Percentiles rank a stretch among this genome's conserved stretches.
phyloP scores from a whole-genome alignment of 2,888 invertebrate species.

The Prenolepis imparis region DNA sequence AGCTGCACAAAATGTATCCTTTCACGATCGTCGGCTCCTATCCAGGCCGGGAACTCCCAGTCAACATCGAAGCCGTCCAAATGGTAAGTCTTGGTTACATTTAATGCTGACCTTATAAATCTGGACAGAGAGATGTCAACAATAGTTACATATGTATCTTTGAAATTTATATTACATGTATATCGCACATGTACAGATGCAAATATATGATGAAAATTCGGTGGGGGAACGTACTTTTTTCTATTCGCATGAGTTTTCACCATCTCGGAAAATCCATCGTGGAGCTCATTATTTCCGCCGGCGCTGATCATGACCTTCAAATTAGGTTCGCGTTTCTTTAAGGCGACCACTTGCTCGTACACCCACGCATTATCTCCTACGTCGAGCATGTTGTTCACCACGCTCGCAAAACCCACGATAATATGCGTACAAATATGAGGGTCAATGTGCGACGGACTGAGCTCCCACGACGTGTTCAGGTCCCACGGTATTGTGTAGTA shows the following conservation, averaged over 20 bases:
- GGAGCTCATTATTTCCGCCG: slow-evolving; percentile 88
- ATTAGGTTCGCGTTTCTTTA: slow-evolving; percentile 89
- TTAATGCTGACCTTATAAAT: slow-evolving; percentile 87
- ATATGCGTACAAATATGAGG: slow-evolving; percentile 94
- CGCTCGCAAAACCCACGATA: slow-evolving; percentile 91
- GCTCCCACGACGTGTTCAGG: slow-evolving; percentile 81
- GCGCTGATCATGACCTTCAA: slow-evolving; percentile 93
- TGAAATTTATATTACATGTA: background rate
- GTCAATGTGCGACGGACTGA: slow-evolving; percentile 89
- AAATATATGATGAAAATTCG: slow-evolving; percentile 80
- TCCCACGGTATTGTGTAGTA: slow-evolving; percentile 90
- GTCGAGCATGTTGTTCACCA: slow-evolving; percentile 89
- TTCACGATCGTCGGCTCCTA: slow-evolving; percentile 87
- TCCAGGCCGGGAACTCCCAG: slow-evolving; percentile 94
- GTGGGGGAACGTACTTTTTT: slow-evolving; percentile 86
- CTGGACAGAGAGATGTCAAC: slow-evolving; percentile 76
- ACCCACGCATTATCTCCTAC: slow-evolving; percentile 86
- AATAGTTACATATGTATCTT: slow-evolving; percentile 23
- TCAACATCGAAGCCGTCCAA: slow-evolving; percentile 93
- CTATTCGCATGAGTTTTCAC: slow-evolving; percentile 90
- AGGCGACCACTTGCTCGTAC: slow-evolving; percentile 86
- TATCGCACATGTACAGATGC: slow-evolving; percentile 68
- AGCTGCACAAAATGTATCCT: slow-evolving; percentile 92
- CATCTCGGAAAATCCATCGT: slow-evolving; percentile 90
- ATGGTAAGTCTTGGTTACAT: slow-evolving; percentile 87